Evolutionary conservation across 1,140 invertebrate genomes (phyloP).

Genomic region (Drosophila gunungcola): DNA sequence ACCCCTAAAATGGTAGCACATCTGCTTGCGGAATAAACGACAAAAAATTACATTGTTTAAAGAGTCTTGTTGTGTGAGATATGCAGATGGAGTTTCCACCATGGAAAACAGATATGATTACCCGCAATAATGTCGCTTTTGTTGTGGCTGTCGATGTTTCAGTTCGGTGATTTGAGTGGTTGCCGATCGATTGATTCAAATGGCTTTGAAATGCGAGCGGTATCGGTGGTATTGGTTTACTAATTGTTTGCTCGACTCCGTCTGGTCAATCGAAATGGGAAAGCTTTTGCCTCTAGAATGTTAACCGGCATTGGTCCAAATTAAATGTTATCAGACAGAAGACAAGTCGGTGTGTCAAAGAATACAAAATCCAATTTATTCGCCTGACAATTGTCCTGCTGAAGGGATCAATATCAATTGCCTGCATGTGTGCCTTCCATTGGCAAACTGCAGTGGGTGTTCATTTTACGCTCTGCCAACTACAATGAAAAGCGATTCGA

Average conservation of each 20-base stretch:
- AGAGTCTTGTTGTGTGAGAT: conserved; percentile 22
- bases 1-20: background rate
- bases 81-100: conserved; percentile 15
- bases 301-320: conserved; percentile 43
- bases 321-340: conserved; percentile 28
- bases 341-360: conserved; percentile 50
- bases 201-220: conserved; percentile 52
- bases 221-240: conserved; percentile 60
- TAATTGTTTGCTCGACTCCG: conserved; percentile 57
- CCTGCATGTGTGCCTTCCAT: conserved; percentile 33
- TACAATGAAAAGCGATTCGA: conserved; percentile 43
- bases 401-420: conserved; percentile 59
- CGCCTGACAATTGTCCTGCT: conserved; percentile 52
- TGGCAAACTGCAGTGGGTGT: conserved; percentile 45
- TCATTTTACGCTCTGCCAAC: conserved; percentile 66
- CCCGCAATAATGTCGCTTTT: conserved; percentile 55
- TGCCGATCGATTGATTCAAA: conserved; percentile 62
- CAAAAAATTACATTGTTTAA: conserved; percentile 33
- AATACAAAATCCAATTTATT: conserved; percentile 76
- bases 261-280: conserved; percentile 5
- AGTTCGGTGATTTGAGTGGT: conserved; percentile 27
- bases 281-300: conserved; percentile 52
- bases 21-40: conserved; percentile 14
- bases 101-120: conserved; percentile 41
- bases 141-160: conserved; percentile 22